Conservation (phyloP, 64 coral and sea anemone species). For the Dendrophyllia cribrosa region DNA sequence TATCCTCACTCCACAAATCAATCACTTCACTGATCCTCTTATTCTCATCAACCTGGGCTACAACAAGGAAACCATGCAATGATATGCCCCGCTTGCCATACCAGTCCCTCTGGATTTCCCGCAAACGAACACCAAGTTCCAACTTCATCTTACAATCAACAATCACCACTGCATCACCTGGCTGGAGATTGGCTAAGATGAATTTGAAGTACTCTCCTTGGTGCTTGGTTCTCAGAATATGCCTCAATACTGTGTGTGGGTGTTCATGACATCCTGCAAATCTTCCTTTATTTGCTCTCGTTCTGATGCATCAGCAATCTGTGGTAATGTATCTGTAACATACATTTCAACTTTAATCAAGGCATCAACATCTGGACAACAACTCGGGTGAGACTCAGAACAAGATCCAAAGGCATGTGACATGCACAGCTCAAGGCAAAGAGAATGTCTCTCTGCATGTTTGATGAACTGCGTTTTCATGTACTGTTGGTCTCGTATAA, state of each 20-base stretch:
- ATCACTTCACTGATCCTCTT: constrained; percentile 13
- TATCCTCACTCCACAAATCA: constrained; percentile 21
- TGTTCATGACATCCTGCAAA: neutral
- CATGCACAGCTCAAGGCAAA: constrained; percentile 2
- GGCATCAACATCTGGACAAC: neutral
- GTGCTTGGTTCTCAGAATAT: constrained; percentile 17
- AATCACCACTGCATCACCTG: constrained; percentile 11
- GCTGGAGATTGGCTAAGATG: neutral
- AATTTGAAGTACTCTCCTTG: neutral
- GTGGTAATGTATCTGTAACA: neutral
- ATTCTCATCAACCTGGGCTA: constrained; percentile 2
- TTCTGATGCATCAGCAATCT: too few species aligned
- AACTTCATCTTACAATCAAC: constrained; percentile 24
- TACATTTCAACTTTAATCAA: neutral
- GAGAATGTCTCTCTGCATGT: constrained; percentile 15
- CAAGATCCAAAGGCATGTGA: constrained; percentile 19
- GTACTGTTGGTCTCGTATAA: neutral
- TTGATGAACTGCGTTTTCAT: neutral
- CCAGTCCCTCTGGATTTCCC: neutral
- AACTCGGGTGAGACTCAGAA: neutral
- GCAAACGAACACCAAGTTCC: neutral
- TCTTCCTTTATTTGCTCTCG: neutral
- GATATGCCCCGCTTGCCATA: constrained; percentile 15
- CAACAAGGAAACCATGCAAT: neutral
- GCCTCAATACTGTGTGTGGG: neutral